These are phyloP conservation scores for Xerus rutilus DNA, from an alignment of 2,797 vertebrate genomes.

Conservation along the genomic window DNA sequence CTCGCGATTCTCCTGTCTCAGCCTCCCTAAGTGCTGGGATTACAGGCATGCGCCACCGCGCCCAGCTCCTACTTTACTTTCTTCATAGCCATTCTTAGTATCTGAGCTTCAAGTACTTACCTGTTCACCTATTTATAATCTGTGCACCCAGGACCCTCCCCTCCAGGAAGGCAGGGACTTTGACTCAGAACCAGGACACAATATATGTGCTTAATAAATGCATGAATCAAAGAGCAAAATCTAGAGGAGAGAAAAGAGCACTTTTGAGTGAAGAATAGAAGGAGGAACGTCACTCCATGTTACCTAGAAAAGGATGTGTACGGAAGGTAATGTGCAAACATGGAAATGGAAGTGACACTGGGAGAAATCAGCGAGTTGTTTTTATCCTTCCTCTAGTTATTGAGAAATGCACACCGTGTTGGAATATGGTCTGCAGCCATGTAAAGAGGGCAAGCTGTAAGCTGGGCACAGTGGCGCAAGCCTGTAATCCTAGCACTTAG, in stretches of 20 bases:
- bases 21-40: no score
- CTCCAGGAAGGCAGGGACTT: not conserved
- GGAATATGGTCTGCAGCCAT: not conserved
- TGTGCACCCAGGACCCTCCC: not conserved
- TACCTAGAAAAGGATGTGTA: not conserved
- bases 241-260: not conserved
- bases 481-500: no score
- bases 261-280: not conserved
- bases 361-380: not conserved
- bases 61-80: no score
- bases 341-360: not conserved
- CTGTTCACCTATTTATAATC: not conserved
- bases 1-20: no score
- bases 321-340: not conserved
- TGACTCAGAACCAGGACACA: not conserved
- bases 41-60: no score
- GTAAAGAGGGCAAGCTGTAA: not conserved
- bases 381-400: not conserved
- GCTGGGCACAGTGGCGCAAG: no score
- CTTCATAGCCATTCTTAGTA: not conserved
- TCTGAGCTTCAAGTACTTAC: not conserved
- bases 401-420: no score
- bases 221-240: not conserved
- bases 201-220: not conserved
- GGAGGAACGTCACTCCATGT: not conserved